These are phyloP conservation scores for Drosophila virilis DNA, from an alignment of 1,140 invertebrate genomes.

Conservation along the genomic window DNA sequence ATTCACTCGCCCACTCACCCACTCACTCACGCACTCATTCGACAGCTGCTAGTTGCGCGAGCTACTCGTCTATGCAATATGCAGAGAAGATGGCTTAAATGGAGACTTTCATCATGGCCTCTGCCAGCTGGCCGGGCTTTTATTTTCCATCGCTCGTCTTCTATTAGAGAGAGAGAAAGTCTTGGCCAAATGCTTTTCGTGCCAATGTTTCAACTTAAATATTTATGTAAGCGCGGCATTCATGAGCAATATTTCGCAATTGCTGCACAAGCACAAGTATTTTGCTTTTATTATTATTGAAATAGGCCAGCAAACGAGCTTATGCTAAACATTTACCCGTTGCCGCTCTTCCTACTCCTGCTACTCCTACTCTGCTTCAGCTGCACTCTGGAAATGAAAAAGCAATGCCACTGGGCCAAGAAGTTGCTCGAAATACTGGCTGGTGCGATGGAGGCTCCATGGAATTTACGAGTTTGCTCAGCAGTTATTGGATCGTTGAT, in stretches of 20 bases:
- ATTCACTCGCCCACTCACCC: conserved; percentile 29
- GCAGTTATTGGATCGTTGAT: conserved; percentile 10
- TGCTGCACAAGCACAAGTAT: conserved; percentile 44
- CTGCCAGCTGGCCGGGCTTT: conserved; percentile 60
- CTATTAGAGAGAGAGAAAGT: conserved; percentile 27
- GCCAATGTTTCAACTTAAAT: conserved; percentile 67
- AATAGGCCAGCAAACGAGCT: conserved; percentile 55
- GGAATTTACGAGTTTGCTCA: conserved; percentile 43
- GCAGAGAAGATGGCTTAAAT: conserved; percentile 18
- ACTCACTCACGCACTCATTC: conserved; percentile 9
- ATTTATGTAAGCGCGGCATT: conserved; percentile 69
- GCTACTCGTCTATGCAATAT: conserved; percentile 32
- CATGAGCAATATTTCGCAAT: conserved; percentile 65
- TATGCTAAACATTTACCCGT: conserved; percentile 44
- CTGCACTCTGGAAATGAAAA: conserved; percentile 36
- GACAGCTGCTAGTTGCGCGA: conserved; percentile 26
- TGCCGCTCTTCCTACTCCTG: not conserved
- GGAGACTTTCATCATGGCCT: conserved; percentile 18
- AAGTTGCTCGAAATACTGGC: not conserved
- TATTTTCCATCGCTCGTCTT: conserved; percentile 47
- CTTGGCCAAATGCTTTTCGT: conserved; percentile 55
- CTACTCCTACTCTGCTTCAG: not conserved
- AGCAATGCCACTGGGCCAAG: not conserved
- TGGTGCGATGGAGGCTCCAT: not conserved
- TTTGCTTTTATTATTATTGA: conserved; percentile 64